Percentiles rank a stretch among this genome's conserved stretches.
Conservation (phyloP, 2,113 vertebrate genomes). For the Axis porcinus region DNA sequence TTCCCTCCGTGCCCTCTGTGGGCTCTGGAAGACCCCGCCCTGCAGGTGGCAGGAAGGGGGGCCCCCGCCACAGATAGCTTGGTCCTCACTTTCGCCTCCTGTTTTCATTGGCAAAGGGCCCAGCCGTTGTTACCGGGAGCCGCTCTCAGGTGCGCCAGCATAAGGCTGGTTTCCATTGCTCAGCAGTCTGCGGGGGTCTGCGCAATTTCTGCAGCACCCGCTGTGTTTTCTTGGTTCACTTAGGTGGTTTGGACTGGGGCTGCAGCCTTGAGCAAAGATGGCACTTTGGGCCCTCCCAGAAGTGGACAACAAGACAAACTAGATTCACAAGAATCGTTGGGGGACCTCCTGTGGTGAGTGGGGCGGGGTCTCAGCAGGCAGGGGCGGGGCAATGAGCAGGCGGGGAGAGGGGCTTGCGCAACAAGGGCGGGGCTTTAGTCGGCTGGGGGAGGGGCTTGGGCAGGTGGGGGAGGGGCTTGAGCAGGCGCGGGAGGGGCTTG, state of each 20-base stretch:
- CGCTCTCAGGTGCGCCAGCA: rapidly evolving
- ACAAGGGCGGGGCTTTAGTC: not conserved
- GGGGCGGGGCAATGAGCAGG: not conserved
- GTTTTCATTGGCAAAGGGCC: conserved; percentile 21
- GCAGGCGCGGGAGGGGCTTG: not conserved
- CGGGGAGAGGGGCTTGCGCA: not conserved
- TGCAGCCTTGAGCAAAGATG: not conserved
- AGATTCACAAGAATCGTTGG: not conserved
- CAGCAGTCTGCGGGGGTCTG: not conserved
- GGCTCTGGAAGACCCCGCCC: not conserved
- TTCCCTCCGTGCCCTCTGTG: not conserved
- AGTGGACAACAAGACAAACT: too few species aligned
- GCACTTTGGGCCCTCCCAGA: not conserved
- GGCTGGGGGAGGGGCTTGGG: too few species aligned
- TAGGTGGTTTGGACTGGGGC: not conserved
- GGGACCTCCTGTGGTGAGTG: too few species aligned
- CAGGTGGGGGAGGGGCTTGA: not conserved
- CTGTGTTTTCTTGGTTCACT: not conserved
- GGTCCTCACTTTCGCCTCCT: not conserved
- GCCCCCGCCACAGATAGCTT: not conserved
- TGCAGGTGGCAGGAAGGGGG: conserved; percentile 14
- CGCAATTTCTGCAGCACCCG: not conserved
- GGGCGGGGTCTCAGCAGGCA: not conserved
- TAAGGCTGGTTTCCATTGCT: not conserved
- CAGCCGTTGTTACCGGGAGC: rapidly evolving